These are phyloP conservation scores for Lasius platythorax DNA, from an alignment of 2,888 invertebrate species.

Conservation along the genomic window DNA sequence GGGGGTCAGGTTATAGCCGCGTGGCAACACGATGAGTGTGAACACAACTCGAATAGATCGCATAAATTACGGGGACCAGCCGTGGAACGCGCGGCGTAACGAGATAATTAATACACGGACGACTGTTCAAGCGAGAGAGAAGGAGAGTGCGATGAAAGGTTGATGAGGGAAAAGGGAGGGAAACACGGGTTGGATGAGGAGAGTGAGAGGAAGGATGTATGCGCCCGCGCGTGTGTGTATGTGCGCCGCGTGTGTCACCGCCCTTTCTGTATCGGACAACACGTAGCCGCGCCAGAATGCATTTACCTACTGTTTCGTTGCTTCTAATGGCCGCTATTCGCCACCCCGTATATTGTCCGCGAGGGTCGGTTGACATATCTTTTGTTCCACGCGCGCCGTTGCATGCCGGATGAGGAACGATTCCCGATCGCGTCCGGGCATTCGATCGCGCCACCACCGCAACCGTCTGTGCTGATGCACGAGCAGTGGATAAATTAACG, in stretches of 20 bases:
- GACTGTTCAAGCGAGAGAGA: constrained; percentile 70
- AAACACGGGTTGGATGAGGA: neutral
- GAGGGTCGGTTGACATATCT: constrained; percentile 64
- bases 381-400: constrained; percentile 66
- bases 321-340: constrained; percentile 61
- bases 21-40: constrained; percentile 57
- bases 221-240: neutral
- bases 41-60: constrained; percentile 71
- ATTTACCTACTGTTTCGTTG: constrained; percentile 74
- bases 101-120: constrained; percentile 83
- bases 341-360: constrained; percentile 67
- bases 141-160: constrained; percentile 39
- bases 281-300: constrained; percentile 67
- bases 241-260: constrained; percentile 7
- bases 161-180: constrained; percentile 41
- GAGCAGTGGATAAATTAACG: constrained; percentile 43
- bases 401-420: constrained; percentile 64
- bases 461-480: neutral
- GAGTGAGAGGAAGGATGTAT: neutral
- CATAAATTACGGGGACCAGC: constrained; percentile 75
- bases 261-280: constrained; percentile 58
- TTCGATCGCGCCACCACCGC: constrained; percentile 11
- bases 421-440: constrained; percentile 48
- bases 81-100: constrained; percentile 79
- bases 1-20: constrained; percentile 42